phyloP scores from a whole-genome alignment of 2,888 invertebrate species.

The Mimas tiliae region DNA sequence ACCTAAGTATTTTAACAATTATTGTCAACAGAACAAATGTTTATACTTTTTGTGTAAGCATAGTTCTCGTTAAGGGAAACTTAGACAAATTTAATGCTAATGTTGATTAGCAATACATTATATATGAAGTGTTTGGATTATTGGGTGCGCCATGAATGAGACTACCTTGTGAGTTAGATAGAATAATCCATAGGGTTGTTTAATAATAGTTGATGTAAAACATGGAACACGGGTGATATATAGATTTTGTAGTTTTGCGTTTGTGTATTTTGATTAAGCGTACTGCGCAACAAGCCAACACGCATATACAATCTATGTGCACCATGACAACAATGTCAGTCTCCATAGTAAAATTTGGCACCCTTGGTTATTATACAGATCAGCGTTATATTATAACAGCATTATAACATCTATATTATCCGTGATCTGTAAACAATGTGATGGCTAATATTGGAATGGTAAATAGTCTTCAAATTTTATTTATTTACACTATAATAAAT shows the following conservation, averaged over 20 bases:
- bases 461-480: constrained; percentile 5
- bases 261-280: too few relatives aligned
- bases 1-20: neutral
- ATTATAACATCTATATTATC: too few relatives aligned
- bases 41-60: constrained; percentile 15
- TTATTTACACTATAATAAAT: neutral
- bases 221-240: too few relatives aligned
- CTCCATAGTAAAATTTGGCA: too few relatives aligned
- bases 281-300: too few relatives aligned
- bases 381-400: too few relatives aligned
- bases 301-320: too few relatives aligned
- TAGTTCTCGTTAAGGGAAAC: neutral
- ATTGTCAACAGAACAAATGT: neutral
- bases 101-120: constrained; percentile 8
- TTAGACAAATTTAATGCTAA: constrained; percentile 20
- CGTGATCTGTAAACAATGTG: neutral
- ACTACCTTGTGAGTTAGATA: neutral
- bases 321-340: too few relatives aligned
- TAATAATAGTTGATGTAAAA: neutral
- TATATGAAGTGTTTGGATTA: neutral
- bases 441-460: constrained; percentile 1
- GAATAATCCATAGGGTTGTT: neutral
- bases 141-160: neutral
- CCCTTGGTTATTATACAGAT: too few relatives aligned
- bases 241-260: too few relatives aligned